Evolutionary conservation across 1,140 invertebrate genomes (phyloP).

Genomic region (Lethrus apterus): DNA sequence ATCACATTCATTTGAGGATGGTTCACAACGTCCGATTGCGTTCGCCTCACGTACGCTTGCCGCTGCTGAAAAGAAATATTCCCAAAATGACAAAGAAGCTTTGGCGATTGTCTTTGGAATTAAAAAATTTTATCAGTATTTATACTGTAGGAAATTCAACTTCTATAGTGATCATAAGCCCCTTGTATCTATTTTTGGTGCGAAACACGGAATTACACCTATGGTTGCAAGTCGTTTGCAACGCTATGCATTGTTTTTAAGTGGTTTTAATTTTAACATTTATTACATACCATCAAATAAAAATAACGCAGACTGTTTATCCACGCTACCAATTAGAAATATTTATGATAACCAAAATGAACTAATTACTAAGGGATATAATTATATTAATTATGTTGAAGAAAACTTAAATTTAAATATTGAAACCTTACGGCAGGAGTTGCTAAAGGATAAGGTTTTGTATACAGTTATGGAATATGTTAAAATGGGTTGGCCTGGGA

Average conservation of each 20-base stretch:
- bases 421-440: too few relatives aligned
- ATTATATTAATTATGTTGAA: neutral
- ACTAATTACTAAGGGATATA: neutral
- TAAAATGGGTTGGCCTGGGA: conserved; percentile 4
- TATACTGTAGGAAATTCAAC: conserved; percentile 40
- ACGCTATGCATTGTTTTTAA: conserved; percentile 35
- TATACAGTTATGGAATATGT: conserved; percentile 2
- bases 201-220: conserved; percentile 31
- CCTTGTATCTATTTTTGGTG: conserved; percentile 41
- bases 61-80: conserved; percentile 7
- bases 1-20: conserved; percentile 24
- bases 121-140: conserved; percentile 41
- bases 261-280: conserved; percentile 36
- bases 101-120: conserved; percentile 39
- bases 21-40: conserved; percentile 41
- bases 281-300: conserved; percentile 25
- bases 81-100: conserved; percentile 31
- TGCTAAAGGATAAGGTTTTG: neutral
- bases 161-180: conserved; percentile 49
- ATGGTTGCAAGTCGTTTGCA: conserved; percentile 35
- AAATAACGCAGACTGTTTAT: conserved; percentile 18
- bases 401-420: conserved; percentile 6
- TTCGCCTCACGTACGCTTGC: conserved; percentile 43
- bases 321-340: neutral
- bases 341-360: neutral